Percentiles rank a stretch among this genome's conserved stretches.
Conservation (phyloP, 2,113 vertebrate genomes). For the Mixornis gularis region DNA sequence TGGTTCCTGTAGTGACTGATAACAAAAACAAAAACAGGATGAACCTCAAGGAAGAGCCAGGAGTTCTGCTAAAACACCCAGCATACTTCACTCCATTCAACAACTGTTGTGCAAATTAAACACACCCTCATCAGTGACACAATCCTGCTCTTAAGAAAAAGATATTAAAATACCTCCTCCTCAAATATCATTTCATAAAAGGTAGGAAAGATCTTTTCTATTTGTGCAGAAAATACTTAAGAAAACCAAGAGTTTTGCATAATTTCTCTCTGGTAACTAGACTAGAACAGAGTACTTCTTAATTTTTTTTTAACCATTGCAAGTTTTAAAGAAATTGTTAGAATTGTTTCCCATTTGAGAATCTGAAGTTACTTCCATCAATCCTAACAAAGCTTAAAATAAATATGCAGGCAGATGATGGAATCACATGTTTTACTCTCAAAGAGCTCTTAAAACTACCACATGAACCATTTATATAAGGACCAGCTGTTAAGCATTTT, state of each 20-base stretch:
- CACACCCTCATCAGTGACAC: slow-evolving; percentile 30
- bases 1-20: slow-evolving; percentile 42
- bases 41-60: slow-evolving; percentile 32
- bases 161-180: slow-evolving; percentile 12
- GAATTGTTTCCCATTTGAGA: background rate
- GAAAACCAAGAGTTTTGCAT: background rate
- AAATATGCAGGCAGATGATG: background rate
- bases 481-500: background rate
- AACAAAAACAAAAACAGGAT: slow-evolving; percentile 29
- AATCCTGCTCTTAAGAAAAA: slow-evolving; percentile 21
- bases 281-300: background rate
- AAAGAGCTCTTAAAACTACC: background rate
- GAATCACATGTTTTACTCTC: background rate
- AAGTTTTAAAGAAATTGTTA: background rate
- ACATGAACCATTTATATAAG: background rate
- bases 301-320: background rate
- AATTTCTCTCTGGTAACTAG: background rate
- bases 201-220: background rate
- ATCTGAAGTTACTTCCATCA: background rate
- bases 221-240: background rate
- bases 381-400: background rate
- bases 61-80: background rate
- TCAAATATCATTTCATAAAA: background rate
- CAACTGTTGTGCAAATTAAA: slow-evolving; percentile 42
- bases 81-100: background rate